A percentile compares a stretch with the other conserved stretches of the same genome.
Conservation (phyloP, 2,888 invertebrate genomes). For the Thyatira batis region DNA sequence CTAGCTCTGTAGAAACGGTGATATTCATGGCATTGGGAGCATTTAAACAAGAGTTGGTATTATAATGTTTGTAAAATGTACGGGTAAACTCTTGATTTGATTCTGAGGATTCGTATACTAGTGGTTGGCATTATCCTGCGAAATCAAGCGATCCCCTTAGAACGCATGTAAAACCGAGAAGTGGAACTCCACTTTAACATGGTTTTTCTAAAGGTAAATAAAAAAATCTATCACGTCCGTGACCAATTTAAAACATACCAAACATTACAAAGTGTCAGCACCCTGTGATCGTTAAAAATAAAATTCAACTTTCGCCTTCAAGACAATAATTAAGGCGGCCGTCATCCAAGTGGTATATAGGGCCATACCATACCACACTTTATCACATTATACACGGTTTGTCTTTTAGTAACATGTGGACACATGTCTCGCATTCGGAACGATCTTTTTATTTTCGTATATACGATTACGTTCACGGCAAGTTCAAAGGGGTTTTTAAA, state of each 20-base stretch:
- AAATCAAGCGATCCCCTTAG: too few relatives aligned
- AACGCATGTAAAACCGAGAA: constrained; percentile 8
- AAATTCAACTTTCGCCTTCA: constrained; percentile 35
- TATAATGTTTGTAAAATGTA: too few relatives aligned
- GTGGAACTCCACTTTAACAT: too few relatives aligned
- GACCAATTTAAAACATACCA: constrained; percentile 26
- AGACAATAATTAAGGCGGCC: constrained; percentile 38
- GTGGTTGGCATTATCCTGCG: too few relatives aligned
- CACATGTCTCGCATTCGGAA: constrained; percentile 72
- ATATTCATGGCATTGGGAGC: neutral
- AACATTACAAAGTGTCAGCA: constrained; percentile 19
- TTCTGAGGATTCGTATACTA: too few relatives aligned
- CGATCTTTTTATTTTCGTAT: constrained; percentile 69
- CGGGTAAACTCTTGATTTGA: too few relatives aligned
- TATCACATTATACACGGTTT: constrained; percentile 74
- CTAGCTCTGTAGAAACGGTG: neutral
- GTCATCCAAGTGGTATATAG: constrained; percentile 27
- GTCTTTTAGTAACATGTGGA: constrained; percentile 70
- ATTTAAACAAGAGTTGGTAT: neutral
- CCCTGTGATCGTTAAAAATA: constrained; percentile 34
- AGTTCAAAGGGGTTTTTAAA: constrained; percentile 75
- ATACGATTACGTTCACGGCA: constrained; percentile 67
- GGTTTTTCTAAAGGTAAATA: constrained; percentile 18
- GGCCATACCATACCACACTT: constrained; percentile 41
- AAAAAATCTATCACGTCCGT: constrained; percentile 26